A percentile compares a stretch with the other conserved stretches of the same genome.
Evolutionary conservation across 2,797 vertebrate genomes (phyloP).

Genomic region (Mustela erminea): DNA sequence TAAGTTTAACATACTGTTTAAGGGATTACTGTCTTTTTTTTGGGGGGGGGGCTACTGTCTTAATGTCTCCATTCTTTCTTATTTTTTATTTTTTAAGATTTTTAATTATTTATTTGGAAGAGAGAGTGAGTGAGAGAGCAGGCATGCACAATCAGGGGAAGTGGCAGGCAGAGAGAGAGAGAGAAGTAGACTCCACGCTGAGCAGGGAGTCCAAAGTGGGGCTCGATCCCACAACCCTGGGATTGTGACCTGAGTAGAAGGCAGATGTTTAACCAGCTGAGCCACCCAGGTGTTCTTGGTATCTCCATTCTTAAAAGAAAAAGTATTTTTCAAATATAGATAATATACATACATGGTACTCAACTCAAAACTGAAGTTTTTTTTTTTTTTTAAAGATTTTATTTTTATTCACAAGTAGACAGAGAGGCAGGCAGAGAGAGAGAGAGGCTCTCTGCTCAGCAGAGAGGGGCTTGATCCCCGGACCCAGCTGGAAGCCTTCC

Average conservation of each 20-base stretch:
- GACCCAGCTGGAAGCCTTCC: no score
- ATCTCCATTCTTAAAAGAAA: no score
- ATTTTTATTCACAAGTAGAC: no score
- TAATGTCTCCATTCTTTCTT: background rate
- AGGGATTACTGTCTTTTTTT: background rate
- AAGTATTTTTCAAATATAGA: background rate
- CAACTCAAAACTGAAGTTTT: background rate
- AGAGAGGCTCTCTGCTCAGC: no score
- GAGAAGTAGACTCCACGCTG: background rate
- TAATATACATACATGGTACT: background rate
- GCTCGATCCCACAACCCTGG: background rate
- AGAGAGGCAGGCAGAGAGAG: no score
- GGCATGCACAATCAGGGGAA: background rate
- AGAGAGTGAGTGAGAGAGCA: background rate
- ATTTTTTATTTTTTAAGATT: background rate
- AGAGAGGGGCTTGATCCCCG: no score
- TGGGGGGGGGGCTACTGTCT: background rate
- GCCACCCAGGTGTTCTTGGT: no score
- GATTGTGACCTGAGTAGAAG: background rate
- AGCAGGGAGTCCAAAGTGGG: background rate
- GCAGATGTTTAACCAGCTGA: no score
- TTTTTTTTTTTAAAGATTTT: no score
- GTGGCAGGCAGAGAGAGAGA: background rate
- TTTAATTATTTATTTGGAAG: background rate
- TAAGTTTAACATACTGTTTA: background rate